These are phyloP conservation scores for Tipula helvola DNA, from an alignment of 2,888 invertebrate species.

Conservation along the genomic window DNA sequence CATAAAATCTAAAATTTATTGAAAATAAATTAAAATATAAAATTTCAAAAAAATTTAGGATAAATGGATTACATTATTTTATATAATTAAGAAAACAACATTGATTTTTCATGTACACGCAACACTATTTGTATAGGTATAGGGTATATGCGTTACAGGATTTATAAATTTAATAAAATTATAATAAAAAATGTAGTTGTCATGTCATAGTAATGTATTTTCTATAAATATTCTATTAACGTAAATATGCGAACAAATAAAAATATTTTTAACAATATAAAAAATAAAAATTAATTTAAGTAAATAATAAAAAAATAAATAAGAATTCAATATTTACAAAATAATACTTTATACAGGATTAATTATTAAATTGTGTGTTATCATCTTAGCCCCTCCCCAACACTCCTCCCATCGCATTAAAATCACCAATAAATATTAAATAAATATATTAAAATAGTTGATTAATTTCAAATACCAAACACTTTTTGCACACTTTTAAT, in stretches of 20 bases:
- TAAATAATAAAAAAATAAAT: neutral
- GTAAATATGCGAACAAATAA: neutral
- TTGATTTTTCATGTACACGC: neutral
- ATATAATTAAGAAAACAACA: neutral
- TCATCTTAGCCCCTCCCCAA: neutral
- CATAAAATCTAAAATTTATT: neutral
- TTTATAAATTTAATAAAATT: neutral
- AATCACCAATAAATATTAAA: neutral
- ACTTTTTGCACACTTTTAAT: neutral
- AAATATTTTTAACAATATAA: neutral
- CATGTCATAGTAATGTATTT: neutral
- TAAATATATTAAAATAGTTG: neutral
- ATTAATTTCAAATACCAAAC: neutral
- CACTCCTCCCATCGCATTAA: neutral
- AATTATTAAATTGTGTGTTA: neutral
- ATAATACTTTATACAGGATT: neutral
- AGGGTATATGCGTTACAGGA: neutral
- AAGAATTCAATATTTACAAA: neutral
- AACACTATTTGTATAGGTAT: neutral
- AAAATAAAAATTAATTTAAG: neutral
- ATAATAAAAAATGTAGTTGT: neutral
- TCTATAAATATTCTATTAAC: neutral
- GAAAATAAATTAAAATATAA: neutral
- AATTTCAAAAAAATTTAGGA: neutral
- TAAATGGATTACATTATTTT: neutral